These are phyloP conservation scores for Heliopora coerulea DNA, from an alignment of 92 coral and sea anemone species.

Conservation along the genomic window DNA sequence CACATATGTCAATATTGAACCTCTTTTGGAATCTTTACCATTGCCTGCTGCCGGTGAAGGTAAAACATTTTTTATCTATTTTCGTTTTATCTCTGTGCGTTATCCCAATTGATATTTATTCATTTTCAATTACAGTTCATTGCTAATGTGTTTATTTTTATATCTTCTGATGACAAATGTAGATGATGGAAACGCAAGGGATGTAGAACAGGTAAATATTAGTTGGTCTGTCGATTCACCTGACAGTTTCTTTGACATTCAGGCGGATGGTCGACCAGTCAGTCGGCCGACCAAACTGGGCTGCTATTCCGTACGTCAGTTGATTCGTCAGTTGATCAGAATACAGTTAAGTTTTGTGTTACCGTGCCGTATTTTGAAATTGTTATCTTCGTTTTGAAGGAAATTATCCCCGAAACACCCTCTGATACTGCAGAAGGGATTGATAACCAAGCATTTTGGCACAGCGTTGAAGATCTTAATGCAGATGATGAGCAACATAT, in stretches of 20 bases:
- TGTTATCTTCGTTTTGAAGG: constrained; percentile 2
- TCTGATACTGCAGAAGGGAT: not conserved
- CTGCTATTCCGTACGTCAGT: not conserved
- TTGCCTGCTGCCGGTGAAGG: constrained; percentile 62
- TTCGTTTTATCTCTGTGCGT: no score
- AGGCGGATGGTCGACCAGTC: not conserved
- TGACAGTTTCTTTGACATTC: not conserved
- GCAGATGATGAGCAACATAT: constrained; percentile 1
- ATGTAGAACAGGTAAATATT: not conserved
- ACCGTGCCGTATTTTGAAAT: no score
- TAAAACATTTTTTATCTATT: not conserved
- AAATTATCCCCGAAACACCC: not conserved
- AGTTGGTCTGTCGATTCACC: not conserved
- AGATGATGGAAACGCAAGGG: not conserved
- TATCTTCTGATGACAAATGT: not conserved
- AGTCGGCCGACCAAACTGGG: not conserved
- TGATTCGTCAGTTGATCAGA: not conserved
- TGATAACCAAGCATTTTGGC: constrained; percentile 14
- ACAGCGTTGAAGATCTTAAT: constrained; percentile 16
- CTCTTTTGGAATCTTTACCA: constrained; percentile 57
- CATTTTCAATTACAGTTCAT: not conserved
- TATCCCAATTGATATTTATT: no score
- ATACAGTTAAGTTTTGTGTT: no score
- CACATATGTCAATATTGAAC: constrained; percentile 90
- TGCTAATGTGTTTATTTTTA: not conserved